These are phyloP conservation scores for Dysmachus trigonus DNA, from an alignment of 2,888 invertebrate genomes.

Conservation along the genomic window DNA sequence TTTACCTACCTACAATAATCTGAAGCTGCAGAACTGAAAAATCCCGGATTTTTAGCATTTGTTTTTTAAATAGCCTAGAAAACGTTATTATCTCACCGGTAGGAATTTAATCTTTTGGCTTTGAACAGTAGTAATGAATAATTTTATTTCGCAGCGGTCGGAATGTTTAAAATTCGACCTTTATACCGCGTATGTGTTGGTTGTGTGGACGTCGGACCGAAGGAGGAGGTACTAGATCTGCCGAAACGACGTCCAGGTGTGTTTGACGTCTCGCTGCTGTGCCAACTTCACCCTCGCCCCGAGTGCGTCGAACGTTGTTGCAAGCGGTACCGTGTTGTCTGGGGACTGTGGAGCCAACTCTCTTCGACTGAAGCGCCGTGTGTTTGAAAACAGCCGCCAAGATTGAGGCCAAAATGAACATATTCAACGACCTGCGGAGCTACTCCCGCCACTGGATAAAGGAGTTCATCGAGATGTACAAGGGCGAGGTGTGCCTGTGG, in stretches of 20 bases:
- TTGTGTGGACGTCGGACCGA: neutral
- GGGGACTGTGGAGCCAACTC: neutral
- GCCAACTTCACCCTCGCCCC: neutral
- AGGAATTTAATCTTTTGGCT: too few species aligned
- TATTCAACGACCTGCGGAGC: conserved; percentile 59
- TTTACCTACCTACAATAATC: too few species aligned
- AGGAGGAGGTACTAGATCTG: neutral
- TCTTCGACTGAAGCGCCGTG: neutral
- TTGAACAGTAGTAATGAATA: too few species aligned
- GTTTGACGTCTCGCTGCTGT: neutral
- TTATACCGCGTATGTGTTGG: too few species aligned
- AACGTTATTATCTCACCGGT: too few species aligned
- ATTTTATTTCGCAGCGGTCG: too few species aligned
- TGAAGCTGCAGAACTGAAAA: too few species aligned
- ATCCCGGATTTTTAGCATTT: too few species aligned
- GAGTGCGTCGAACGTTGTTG: neutral
- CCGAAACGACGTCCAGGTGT: neutral
- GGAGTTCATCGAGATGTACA: conserved; percentile 62
- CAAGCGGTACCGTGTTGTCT: neutral
- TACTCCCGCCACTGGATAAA: conserved; percentile 63
- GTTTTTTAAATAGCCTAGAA: too few species aligned
- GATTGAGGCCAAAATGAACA: conserved; percentile 52
- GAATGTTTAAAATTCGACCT: too few species aligned
- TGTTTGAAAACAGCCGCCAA: neutral
- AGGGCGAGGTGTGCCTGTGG: conserved; percentile 61